Base-by-base conservation (phyloP, 2,113 vertebrate species). In the Blennius ocellaris region DNA sequence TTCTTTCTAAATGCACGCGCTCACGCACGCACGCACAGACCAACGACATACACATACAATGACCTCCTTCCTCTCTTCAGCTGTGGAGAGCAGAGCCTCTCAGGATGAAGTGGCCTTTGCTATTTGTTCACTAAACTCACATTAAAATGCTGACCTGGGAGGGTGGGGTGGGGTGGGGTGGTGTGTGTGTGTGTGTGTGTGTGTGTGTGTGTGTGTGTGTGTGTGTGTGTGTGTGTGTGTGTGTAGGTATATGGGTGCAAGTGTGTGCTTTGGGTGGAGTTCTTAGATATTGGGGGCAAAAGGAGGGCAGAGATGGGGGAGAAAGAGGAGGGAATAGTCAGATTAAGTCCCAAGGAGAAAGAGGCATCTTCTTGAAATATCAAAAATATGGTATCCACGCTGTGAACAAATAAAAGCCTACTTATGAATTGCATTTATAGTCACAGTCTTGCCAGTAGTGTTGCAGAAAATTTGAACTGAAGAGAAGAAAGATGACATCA, bases 91-190 rank as follows among this genome's bases (percentile, higher is more conserved):
- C 53, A 59, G 8, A 67, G 55, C 54, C 66, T 50, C 54, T 76
- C 5, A 38, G 74, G 69, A 81, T 82, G 69, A 75, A 87, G 82
- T 80, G 58, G 58, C 57, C 52, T 80, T 82, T 87, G 72, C 80
- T 75, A 58, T 84, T 89, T 88, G 71, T 81, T 90, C 67, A 72
- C 83, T 70, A 77, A 88, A 84, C 78, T 89, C 83, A 73, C 74
- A 71, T 86, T 63, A 76, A 84, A 88, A 83, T 54, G 73, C 76
- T 79, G 87, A 81, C 65, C 60, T 82, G 63, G 64, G 66, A 72
- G 63, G 67, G 66, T 36, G 75, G 64, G 66, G 61, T 55, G 6
- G 36, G 59, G 2, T 4, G 47, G 74, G 54, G 21, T 4, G 4
- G 21, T 81, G 14, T 83, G 69, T 78, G 57, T 73, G 54, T 77